phyloP scores from a whole-genome alignment of 1,140 invertebrate genomes.

The Rhysida immarginata region DNA sequence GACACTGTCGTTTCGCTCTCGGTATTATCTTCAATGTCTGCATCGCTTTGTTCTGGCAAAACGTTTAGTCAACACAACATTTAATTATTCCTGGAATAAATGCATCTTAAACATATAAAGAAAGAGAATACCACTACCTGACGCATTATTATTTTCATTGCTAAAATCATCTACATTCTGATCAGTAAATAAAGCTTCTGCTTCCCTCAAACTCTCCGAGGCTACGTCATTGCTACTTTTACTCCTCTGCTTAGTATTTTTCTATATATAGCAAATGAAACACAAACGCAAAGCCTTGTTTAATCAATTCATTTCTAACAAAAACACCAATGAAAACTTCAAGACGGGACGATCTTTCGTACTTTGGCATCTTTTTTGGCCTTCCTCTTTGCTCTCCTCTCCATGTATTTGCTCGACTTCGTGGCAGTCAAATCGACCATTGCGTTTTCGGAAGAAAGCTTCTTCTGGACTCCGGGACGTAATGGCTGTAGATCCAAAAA shows the following conservation, averaged over 20 bases:
- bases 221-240: too few relatives aligned
- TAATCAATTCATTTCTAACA: background rate
- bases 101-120: too few relatives aligned
- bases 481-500: slow-evolving; percentile 1
- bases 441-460: background rate
- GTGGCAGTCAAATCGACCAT: background rate
- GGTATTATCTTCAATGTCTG: slow-evolving; percentile 62
- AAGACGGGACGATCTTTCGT: too few relatives aligned
- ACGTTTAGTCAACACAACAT: too few relatives aligned
- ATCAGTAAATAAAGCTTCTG: background rate
- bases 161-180: too few relatives aligned
- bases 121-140: too few relatives aligned
- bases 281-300: background rate
- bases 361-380: slow-evolving; percentile 22
- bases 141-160: too few relatives aligned
- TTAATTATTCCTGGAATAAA: too few relatives aligned
- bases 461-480: slow-evolving; percentile 6
- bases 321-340: background rate
- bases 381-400: slow-evolving; percentile 27
- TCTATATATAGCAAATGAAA: background rate
- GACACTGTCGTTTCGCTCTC: slow-evolving; percentile 37
- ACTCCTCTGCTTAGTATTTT: too few relatives aligned
- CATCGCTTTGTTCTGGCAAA: slow-evolving; percentile 35
- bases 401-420: slow-evolving; percentile 26
- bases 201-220: too few relatives aligned